Percentiles rank a stretch among this genome's conserved stretches.
Conservation (phyloP, 2,113 vertebrate genomes). For the Oncorhynchus clarkii region DNA sequence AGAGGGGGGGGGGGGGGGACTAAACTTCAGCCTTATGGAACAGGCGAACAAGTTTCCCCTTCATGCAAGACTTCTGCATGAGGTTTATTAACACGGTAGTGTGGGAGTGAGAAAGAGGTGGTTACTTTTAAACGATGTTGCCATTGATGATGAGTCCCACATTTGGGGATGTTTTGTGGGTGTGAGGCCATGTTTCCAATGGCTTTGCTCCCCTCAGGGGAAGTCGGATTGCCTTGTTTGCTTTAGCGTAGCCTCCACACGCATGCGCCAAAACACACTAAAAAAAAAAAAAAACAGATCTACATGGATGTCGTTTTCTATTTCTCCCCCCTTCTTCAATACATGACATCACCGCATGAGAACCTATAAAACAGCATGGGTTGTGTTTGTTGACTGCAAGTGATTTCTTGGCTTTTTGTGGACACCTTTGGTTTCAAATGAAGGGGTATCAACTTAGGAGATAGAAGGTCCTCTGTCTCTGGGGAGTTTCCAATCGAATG, state of each 20-base stretch:
- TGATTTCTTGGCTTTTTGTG: conserved; percentile 9
- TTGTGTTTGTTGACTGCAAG: conserved; percentile 37
- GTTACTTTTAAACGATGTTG: conserved; percentile 15
- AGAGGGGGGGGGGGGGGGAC: neutral
- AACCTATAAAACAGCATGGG: conserved; percentile 48
- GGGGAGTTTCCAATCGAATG: neutral
- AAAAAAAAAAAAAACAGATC: neutral
- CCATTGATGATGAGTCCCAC: conserved; percentile 18
- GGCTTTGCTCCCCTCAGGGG: conserved; percentile 1
- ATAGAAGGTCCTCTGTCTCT: neutral
- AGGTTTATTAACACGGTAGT: neutral
- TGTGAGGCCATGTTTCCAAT: conserved; percentile 33
- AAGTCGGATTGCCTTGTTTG: conserved; percentile 5
- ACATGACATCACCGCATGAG: conserved; percentile 43
- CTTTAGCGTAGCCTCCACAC: conserved; percentile 15
- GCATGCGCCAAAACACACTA: neutral
- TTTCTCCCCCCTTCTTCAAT: conserved; percentile 12
- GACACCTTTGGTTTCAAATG: conserved; percentile 18
- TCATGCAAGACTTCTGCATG: neutral
- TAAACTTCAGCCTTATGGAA: conserved; percentile 1
- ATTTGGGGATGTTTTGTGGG: conserved; percentile 39
- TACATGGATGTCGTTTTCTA: conserved; percentile 48
- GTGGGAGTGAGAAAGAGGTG: conserved; percentile 7
- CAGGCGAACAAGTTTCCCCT: conserved; percentile 3
- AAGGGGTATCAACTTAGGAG: neutral